Base-by-base conservation (phyloP, 1,140 invertebrate species). In the Laupala kohalensis region DNA sequence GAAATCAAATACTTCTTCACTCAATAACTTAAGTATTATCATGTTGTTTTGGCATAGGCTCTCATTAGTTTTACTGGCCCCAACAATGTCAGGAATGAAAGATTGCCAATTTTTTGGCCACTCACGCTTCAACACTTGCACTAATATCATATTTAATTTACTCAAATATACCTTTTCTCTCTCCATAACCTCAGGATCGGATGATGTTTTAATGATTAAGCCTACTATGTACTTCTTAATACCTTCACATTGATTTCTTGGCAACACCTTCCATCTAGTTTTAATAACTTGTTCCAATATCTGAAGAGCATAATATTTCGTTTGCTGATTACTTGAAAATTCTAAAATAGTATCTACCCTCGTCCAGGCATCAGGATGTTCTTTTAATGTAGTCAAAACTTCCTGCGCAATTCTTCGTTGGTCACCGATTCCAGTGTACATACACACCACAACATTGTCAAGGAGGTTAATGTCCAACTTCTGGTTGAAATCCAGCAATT, bases 21-120 rank as follows among this genome's bases (percentile, higher is more conserved):
- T 97, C 1, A 99, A 84, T 71, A 99, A 84, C 82, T 98, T 98
- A 70, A 99, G 83, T 77, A 99, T 99, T 23, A 91, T 90, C 96
- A 99, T 99, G 78, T 99, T 99, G 80, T 99, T 99, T 83, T 98
- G 96, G 85, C 98, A 99, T 9, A 99, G 86, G 77, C 93, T 95
- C 81, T 99, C 97, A 80, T 98, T 99, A 15, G 96, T 98, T 84
- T 98, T 98, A 78, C 95, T 97, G 15, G 97, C 95, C 63, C 97
- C 97, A 67, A 99, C 97, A 82, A 99, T 99, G 78, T 99, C 98
- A 78, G 92, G 89, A 74, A 99, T 99, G 80, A 99, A 99, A 5
- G 94, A 93, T 78, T 98, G 94, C 98, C 98, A 99, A 80, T 99
- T 98, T 78, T 96, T 96, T 67, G 98, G 98, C 98, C 98, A 99